Percentiles rank a stretch among this genome's conserved stretches.
These are phyloP conservation scores for Platypus cylindrus DNA, from an alignment of 2,888 invertebrate genomes.

Conservation along the genomic window DNA sequence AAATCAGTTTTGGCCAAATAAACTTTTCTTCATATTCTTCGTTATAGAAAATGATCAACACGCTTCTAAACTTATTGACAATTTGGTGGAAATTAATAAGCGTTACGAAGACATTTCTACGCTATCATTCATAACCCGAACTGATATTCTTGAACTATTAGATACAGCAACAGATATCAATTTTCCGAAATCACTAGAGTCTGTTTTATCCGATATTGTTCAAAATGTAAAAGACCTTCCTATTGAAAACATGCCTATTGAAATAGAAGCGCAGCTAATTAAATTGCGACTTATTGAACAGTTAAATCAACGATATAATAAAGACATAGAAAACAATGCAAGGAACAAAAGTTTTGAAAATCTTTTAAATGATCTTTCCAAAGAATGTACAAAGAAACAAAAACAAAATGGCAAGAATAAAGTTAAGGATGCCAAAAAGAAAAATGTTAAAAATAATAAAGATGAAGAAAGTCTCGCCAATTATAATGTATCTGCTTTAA, in stretches of 20 bases:
- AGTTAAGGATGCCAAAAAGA: slow-evolving; percentile 9
- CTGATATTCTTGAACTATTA: slow-evolving; percentile 18
- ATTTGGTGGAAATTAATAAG: slow-evolving; percentile 16
- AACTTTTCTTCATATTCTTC: slow-evolving; percentile 19
- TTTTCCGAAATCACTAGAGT: slow-evolving; percentile 12
- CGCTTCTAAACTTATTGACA: slow-evolving; percentile 12
- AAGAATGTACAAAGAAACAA: slow-evolving; percentile 16
- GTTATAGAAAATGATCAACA: slow-evolving; percentile 12
- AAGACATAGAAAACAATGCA: slow-evolving; percentile 17
- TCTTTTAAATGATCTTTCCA: slow-evolving; percentile 17
- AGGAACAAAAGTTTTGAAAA: slow-evolving; percentile 16
- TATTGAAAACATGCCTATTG: slow-evolving; percentile 1
- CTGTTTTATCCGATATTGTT: slow-evolving; percentile 5
- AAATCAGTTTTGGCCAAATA: slow-evolving; percentile 17
- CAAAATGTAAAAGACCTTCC: slow-evolving; percentile 3
- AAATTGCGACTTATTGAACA: slow-evolving; percentile 24
- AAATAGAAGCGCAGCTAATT: slow-evolving; percentile 16
- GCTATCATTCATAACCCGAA: slow-evolving; percentile 21
- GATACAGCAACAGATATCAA: slow-evolving; percentile 5
- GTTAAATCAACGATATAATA: slow-evolving; percentile 21
- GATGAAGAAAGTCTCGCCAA: slow-evolving; percentile 5
- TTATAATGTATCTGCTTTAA: slow-evolving; percentile 17
- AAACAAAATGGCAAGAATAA: slow-evolving; percentile 7
- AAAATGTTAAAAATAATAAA: slow-evolving; percentile 10
- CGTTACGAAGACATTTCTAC: slow-evolving; percentile 19